Evolutionary conservation across 2,797 vertebrate genomes (phyloP).

Genomic region (Amblyopsis hoosieri): DNA sequence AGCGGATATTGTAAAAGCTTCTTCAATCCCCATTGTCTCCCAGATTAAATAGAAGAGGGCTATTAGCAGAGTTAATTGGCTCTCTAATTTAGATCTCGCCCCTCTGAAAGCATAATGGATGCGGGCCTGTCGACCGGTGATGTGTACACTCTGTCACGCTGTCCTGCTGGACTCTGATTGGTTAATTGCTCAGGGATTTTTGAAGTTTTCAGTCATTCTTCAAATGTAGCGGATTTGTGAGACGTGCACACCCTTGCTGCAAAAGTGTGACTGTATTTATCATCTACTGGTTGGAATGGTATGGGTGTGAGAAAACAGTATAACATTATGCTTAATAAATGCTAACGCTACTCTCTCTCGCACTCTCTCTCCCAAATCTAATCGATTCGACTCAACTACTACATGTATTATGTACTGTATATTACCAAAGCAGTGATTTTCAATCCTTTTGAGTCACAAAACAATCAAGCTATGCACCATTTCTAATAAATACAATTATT

Average conservation of each 20-base stretch:
- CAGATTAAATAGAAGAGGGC: conserved; percentile 99
- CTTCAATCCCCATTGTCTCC: conserved; percentile 98
- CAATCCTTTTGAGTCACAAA: conserved; percentile 15
- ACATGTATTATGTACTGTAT: conserved; percentile 29
- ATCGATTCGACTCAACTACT: too few species aligned
- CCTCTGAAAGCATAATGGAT: conserved; percentile 98
- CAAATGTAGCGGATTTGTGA: conserved; percentile 59
- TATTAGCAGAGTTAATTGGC: conserved; percentile 99
- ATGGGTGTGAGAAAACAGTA: conserved; percentile 9
- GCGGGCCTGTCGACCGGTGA: conserved; percentile 88
- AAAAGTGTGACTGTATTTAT: conserved; percentile 35
- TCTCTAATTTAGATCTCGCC: conserved; percentile 99
- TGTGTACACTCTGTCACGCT: conserved; percentile 93
- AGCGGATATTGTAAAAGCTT: conserved; percentile 97
- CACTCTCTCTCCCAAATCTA: too few species aligned
- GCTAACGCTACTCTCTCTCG: conserved; percentile 6
- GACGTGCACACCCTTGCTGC: conserved; percentile 33
- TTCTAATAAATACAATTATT: not conserved
- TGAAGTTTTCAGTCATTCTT: conserved; percentile 78
- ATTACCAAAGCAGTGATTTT: conserved; percentile 7
- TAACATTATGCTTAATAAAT: not conserved
- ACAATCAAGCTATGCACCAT: conserved; percentile 1
- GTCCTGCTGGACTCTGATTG: conserved; percentile 87
- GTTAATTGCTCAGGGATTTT: conserved; percentile 80
- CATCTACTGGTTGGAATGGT: conserved; percentile 38